These are phyloP conservation scores for Apotomis turbidana DNA, from an alignment of 2,888 invertebrate genomes.

Conservation along the genomic window DNA sequence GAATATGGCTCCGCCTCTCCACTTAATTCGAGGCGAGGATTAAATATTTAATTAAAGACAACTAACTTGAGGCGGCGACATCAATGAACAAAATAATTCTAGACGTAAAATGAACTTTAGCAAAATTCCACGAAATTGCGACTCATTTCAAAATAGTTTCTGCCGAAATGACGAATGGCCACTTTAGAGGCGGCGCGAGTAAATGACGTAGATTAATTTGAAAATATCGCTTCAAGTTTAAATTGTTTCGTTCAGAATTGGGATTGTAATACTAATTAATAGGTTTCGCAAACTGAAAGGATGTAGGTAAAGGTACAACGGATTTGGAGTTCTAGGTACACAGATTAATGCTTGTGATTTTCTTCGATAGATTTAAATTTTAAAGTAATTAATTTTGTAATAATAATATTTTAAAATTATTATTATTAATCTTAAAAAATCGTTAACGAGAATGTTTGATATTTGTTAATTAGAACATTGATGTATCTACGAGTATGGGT, in stretches of 20 bases:
- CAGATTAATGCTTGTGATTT: too few relatives aligned
- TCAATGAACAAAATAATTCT: constrained; percentile 43
- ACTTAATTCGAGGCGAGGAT: constrained; percentile 55
- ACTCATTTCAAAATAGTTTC: constrained; percentile 23
- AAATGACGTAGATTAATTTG: constrained; percentile 12
- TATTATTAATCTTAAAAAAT: too few relatives aligned
- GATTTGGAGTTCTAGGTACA: neutral
- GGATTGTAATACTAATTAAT: constrained; percentile 1
- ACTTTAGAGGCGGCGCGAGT: constrained; percentile 17
- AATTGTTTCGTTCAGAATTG: neutral
- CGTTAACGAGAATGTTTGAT: too few relatives aligned
- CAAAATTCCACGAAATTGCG: constrained; percentile 18
- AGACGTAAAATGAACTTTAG: constrained; percentile 36
- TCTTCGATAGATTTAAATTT: too few relatives aligned
- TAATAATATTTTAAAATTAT: too few relatives aligned
- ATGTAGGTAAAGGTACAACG: neutral
- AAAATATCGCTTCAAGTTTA: constrained; percentile 14
- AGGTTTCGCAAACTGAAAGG: neutral
- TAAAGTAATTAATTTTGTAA: too few relatives aligned
- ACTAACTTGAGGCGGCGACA: constrained; percentile 53
- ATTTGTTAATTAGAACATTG: too few relatives aligned
- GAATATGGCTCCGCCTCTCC: constrained; percentile 51
- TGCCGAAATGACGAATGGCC: constrained; percentile 8
- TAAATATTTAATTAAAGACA: constrained; percentile 62
- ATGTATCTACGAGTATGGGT: too few relatives aligned